Conservation (phyloP, 37 sponge, comb jelly and placozoan species). For the Diacarnus erythraeanus region DNA sequence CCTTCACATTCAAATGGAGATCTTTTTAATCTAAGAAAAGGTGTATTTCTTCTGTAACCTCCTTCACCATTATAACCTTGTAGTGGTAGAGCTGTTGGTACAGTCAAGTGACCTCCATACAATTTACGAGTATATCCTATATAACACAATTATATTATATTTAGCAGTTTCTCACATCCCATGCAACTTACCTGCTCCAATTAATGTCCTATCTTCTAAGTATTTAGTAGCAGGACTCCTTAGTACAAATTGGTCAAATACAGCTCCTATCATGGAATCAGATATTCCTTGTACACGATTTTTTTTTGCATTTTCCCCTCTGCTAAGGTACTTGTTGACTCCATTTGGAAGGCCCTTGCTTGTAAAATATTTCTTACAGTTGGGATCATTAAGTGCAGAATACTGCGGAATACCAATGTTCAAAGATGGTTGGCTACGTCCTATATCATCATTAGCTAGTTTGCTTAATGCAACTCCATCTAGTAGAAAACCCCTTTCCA, state of each 20-base stretch:
- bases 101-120: slow-evolving; percentile 70
- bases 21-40: slow-evolving; percentile 45
- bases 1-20: slow-evolving; percentile 82
- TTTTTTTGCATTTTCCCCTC: not conserved
- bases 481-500: slow-evolving; percentile 63
- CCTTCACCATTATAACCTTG: slow-evolving; percentile 72
- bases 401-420: slow-evolving; percentile 76
- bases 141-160: not conserved
- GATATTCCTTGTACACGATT: not conserved
- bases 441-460: slow-evolving; percentile 71
- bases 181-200: slow-evolving; percentile 45
- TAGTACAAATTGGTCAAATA: slow-evolving; percentile 36
- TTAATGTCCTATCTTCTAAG: slow-evolving; percentile 7
- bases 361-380: slow-evolving; percentile 42
- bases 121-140: slow-evolving; percentile 60
- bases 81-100: slow-evolving; percentile 31
- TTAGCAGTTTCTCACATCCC: not conserved
- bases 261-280: slow-evolving; percentile 45
- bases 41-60: slow-evolving; percentile 80
- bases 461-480: slow-evolving; percentile 63
- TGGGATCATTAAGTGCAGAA: slow-evolving; percentile 53
- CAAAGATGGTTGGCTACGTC: slow-evolving; percentile 59
- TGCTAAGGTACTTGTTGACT: not conserved
- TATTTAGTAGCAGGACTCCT: slow-evolving; percentile 36
- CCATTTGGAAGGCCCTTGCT: slow-evolving; percentile 57